Conservation (phyloP, 2,113 vertebrate species). For the Halichoeres trimaculatus region DNA sequence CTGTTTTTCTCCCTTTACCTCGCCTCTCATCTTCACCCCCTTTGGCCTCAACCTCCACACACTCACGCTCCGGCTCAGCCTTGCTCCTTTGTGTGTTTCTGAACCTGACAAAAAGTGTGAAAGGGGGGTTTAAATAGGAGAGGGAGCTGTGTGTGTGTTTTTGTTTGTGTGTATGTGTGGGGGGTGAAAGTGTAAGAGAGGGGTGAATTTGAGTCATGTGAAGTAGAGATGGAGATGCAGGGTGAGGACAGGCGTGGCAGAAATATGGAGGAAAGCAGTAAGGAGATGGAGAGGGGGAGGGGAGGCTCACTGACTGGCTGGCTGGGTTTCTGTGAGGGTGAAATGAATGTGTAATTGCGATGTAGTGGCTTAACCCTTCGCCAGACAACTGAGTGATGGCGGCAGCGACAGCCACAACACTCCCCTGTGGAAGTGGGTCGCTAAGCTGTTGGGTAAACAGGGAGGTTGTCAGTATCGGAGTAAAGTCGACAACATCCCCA, state of each 20-base stretch:
- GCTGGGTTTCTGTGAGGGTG: slow-evolving; percentile 54
- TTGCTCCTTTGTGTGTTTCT: slow-evolving; percentile 50
- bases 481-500: slow-evolving; percentile 24
- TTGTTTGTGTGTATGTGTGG: too few species aligned
- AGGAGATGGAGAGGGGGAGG: slow-evolving; percentile 57
- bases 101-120: slow-evolving; percentile 14
- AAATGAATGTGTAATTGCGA: slow-evolving; percentile 81
- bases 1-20: slow-evolving; percentile 50
- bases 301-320: slow-evolving; percentile 52
- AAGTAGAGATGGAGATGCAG: slow-evolving; percentile 33
- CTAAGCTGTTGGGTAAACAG: slow-evolving; percentile 39
- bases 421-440: slow-evolving; percentile 26
- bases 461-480: slow-evolving; percentile 43
- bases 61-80: slow-evolving; percentile 20
- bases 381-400: slow-evolving; percentile 61
- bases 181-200: slow-evolving; percentile 37
- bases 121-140: slow-evolving; percentile 28
- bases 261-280: slow-evolving; percentile 19
- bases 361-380: slow-evolving; percentile 72
- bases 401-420: slow-evolving; percentile 40
- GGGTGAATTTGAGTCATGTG: slow-evolving; percentile 42
- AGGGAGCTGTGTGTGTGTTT: background rate
- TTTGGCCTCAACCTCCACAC: slow-evolving; percentile 42
- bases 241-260: slow-evolving; percentile 24
- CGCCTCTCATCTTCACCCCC: slow-evolving; percentile 45